Conservation (phyloP, 1,140 invertebrate species). For the Philopotamus ludificatus region DNA sequence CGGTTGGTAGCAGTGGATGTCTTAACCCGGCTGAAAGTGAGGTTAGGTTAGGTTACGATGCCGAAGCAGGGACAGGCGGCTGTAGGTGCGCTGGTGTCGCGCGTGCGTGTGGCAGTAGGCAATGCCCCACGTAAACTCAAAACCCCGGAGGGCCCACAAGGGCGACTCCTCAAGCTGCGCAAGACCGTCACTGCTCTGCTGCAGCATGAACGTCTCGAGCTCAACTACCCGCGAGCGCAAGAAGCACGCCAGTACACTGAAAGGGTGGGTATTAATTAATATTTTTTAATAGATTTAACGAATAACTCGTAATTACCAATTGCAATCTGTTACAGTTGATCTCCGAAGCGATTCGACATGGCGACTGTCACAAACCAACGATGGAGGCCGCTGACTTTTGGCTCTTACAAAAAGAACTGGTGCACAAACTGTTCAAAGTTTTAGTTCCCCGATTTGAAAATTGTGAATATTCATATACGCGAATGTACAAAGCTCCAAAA, state of each 20-base stretch:
- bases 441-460: slow-evolving; percentile 79
- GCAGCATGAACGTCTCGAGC: slow-evolving; percentile 86
- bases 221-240: slow-evolving; percentile 71
- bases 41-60: slow-evolving; percentile 3
- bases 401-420: slow-evolving; percentile 83
- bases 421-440: slow-evolving; percentile 93
- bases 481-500: slow-evolving; percentile 67
- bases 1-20: too few relatives aligned
- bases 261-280: slow-evolving; percentile 58
- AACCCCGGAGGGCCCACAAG: slow-evolving; percentile 69
- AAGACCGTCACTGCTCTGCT: slow-evolving; percentile 82
- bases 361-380: slow-evolving; percentile 77
- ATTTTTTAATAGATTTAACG: not conserved
- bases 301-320: slow-evolving; percentile 24
- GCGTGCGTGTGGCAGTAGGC: slow-evolving; percentile 65
- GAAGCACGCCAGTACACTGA: slow-evolving; percentile 89
- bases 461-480: slow-evolving; percentile 69
- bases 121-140: slow-evolving; percentile 63
- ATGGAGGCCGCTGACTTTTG: slow-evolving; percentile 91
- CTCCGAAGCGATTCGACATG: slow-evolving; percentile 82
- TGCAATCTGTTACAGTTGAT: slow-evolving; percentile 80
- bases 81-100: slow-evolving; percentile 69
- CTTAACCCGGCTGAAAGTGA: not conserved
- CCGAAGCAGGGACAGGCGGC: slow-evolving; percentile 73
- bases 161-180: slow-evolving; percentile 71